Conservation (phyloP, 2,888 invertebrate genomes). For the Syrista parreyssii region DNA sequence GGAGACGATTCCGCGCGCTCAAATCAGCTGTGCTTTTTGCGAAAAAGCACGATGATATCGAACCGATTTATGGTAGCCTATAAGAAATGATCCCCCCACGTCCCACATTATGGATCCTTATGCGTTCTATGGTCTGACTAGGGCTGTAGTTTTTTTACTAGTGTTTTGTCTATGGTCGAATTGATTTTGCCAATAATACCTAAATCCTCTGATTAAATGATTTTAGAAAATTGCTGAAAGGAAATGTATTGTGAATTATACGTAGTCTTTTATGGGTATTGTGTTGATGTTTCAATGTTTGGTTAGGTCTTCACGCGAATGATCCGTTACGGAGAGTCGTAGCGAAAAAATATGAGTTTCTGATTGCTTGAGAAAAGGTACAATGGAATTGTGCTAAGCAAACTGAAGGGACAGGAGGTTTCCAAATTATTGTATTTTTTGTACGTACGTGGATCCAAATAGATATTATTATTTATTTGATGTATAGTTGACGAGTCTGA, state of each 20-base stretch:
- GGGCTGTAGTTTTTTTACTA: background rate
- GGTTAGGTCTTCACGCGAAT: background rate
- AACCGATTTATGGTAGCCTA: background rate
- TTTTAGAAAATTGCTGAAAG: background rate
- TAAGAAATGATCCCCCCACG: background rate
- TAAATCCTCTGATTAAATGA: background rate
- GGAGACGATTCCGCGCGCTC: constrained; percentile 28
- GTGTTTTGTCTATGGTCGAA: background rate
- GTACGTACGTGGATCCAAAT: background rate
- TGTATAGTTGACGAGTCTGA: background rate
- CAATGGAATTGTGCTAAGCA: background rate
- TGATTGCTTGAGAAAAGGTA: background rate
- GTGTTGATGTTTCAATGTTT: background rate
- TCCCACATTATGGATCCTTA: constrained; percentile 10
- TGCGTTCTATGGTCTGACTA: background rate
- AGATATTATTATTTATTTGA: background rate
- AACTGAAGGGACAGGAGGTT: background rate
- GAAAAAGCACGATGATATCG: background rate
- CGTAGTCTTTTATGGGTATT: background rate
- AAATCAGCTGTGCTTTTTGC: background rate
- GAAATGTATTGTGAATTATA: background rate
- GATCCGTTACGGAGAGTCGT: background rate
- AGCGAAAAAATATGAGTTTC: background rate
- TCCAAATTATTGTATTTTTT: background rate
- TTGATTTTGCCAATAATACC: background rate